Evolutionary conservation across 2,888 invertebrate species (phyloP), one percentile per base, ranked within the genome.

Genomic region (Tachina grossa): DNA sequence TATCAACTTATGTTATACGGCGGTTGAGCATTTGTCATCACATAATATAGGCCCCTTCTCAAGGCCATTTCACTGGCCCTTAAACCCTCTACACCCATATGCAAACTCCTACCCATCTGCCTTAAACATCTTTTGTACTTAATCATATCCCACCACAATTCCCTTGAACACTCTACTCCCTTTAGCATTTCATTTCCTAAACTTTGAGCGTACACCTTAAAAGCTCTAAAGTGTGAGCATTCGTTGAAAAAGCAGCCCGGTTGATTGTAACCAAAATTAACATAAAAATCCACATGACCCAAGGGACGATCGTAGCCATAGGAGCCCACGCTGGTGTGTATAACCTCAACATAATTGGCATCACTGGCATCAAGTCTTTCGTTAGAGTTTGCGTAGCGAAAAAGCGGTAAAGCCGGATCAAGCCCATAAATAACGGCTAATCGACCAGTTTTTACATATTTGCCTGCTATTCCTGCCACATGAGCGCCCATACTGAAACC

Each of bases 341-440:
- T 94, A 1, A 96, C 94, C 89, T 96, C 96, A 1, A 95, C 96
- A 89, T 96, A 96, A 57, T 93, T 91, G 0, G 96, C 96, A 90
- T 96, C 96, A 10, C 91, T 93, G 51, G 91, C 91, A 75, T 95
- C 95, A 19, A 96, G 90, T 1, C 92, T 90, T 41, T 90, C 90
- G 8, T 87, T 85, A n/a, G 87, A 85, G 68, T 89, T 88, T 9
- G 90, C 89, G 66, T 89, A 91, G 9, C 89, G 90, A 22, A 92
- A 92, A 65, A 91, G 88, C 0, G 91, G 92, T 55, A 90, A 71
- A 0, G 96, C 96, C 0, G 96, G 96, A 92, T 96, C 96, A 87
- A 95, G 63, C 3, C 95, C 95, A 72, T 90, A 90, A 49, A 92
- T 92, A 1, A 91, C 88, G 14, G 89, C 88, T 51, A 92, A 86